Percentiles rank a stretch among this genome's conserved stretches.
These are phyloP conservation scores for Micromys minutus DNA, from an alignment of 2,113 vertebrate genomes.

Conservation along the genomic window DNA sequence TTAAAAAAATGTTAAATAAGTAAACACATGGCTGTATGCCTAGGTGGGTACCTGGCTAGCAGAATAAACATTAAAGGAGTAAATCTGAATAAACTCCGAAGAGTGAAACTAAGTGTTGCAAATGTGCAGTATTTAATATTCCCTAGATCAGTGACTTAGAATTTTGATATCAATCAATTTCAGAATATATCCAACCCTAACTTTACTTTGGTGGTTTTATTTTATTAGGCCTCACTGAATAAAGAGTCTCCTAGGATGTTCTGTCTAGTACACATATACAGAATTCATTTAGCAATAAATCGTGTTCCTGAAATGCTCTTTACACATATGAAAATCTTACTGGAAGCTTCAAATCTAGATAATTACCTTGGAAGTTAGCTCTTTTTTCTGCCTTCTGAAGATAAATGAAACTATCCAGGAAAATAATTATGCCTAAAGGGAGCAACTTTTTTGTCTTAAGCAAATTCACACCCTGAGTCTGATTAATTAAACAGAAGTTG, in stretches of 20 bases:
- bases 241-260: background rate
- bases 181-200: background rate
- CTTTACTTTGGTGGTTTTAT: background rate
- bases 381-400: background rate
- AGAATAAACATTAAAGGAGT: background rate
- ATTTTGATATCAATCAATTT: background rate
- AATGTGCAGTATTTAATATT: background rate
- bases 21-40: background rate
- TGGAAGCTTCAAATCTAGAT: background rate
- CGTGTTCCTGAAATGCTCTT: background rate
- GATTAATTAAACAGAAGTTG: background rate
- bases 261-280: background rate
- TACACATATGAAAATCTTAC: background rate
- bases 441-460: background rate
- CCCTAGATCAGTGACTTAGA: background rate
- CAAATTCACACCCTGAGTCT: background rate
- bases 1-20: background rate
- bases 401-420: background rate
- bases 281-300: background rate
- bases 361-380: background rate
- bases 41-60: background rate
- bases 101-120: background rate
- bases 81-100: background rate
- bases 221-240: background rate
- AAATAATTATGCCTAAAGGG: background rate